Evolutionary conservation across 2,888 invertebrate species (phyloP), one percentile per base, ranked within the genome.

Genomic region (Agapostemon virescens): DNA sequence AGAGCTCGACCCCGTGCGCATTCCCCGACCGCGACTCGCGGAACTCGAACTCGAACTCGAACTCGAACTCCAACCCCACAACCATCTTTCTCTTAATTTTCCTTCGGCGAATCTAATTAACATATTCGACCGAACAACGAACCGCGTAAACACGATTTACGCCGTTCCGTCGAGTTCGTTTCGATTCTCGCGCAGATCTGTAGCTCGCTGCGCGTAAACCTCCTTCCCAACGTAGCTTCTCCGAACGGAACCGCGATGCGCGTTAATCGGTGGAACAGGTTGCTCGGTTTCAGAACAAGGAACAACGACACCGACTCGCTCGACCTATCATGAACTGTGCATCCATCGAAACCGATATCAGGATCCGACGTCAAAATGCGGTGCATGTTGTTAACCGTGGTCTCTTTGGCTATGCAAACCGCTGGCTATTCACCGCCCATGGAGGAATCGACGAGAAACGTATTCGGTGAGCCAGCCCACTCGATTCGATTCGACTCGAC

Each of bases 101-200:
- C 82, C 84, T 86, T 90, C 88, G 86, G 85, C 86, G 87, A 89
- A 90, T 89, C 88, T 88, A 90, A 90, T 91, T 90, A 91, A 89
- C 86, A 88, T n/a, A n/a, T 85, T 75, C 84, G 83, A 86, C 58
- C 58, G 26, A 38, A 61, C 77, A 30, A 40, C n/a, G 33, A 55
- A 26, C 17, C 61, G 40, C 15, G 40, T 49, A 45, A 30, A 38
- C 26, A 45, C 26, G 11, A 58, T 20, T 30, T 20, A 4, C 20
- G 23, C 15, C 11, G 9, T 20, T 6, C 15, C 7, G n/a, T n/a
- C 2, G 6, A n/a, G 13, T 33, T 5, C n/a, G 2, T 15, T 20
- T 52, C 40, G 30, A 52, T 26, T 70, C 26, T 70, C 23, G n/a
- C n/a, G 55, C 23, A n/a, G 15, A 23, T 20, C 20, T 26, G 55